A percentile compares a stretch with the other conserved stretches of the same genome.
phyloP scores from a whole-genome alignment of 2,888 invertebrate species.

The Plebejus anna region DNA sequence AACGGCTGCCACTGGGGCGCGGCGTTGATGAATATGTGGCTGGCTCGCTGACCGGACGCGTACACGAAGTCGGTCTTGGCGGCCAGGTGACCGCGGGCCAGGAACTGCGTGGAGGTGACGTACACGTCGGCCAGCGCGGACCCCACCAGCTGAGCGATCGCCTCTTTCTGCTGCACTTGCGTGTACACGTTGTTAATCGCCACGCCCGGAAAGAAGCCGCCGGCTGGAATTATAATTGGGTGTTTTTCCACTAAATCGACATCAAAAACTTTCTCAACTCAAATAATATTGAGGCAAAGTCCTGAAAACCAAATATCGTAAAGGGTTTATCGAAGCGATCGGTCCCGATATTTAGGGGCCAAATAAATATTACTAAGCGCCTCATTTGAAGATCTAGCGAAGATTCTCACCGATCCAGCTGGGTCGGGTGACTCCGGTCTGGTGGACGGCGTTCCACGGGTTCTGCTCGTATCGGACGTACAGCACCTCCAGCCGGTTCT shows the following conservation, averaged over 20 bases:
- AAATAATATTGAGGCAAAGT: neutral
- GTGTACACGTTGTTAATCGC: conserved; percentile 61
- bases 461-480: conserved; percentile 75
- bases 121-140: conserved; percentile 62
- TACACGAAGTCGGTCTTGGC: conserved; percentile 79
- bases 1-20: conserved; percentile 82
- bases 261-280: neutral
- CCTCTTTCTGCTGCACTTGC: conserved; percentile 55
- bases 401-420: conserved; percentile 58
- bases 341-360: neutral
- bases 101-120: conserved; percentile 61
- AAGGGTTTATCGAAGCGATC: neutral
- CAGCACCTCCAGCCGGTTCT: conserved; percentile 65
- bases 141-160: conserved; percentile 55
- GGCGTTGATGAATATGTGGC: conserved; percentile 80
- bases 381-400: neutral
- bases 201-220: conserved; percentile 71
- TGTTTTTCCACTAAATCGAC: neutral
- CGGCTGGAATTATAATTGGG: conserved; percentile 50
- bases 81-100: conserved; percentile 76
- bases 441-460: conserved; percentile 65
- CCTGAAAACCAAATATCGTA: neutral
- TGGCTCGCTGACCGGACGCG: conserved; percentile 70
- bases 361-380: neutral
- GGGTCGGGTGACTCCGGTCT: conserved; percentile 69